Percentiles rank a stretch among this genome's conserved stretches.
These are phyloP conservation scores for Lepidochitona cinerea DNA, from an alignment of 2,888 invertebrate genomes.

Conservation along the genomic window DNA sequence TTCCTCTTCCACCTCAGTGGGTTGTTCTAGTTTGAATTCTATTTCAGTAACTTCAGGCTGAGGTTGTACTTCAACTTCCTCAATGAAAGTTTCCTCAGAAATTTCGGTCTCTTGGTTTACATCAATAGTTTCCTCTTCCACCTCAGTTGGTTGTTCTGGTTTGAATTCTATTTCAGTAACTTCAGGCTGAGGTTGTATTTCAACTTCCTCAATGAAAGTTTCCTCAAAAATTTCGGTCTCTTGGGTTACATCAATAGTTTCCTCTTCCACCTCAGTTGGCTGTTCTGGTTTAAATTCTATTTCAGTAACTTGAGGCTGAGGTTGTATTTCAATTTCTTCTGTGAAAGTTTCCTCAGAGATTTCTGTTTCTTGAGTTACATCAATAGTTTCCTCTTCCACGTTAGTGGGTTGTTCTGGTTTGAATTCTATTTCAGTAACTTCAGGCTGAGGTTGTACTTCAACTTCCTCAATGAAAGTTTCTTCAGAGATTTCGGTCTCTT, in stretches of 20 bases:
- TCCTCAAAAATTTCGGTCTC: not conserved
- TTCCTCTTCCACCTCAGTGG: not conserved
- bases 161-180: not conserved
- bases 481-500: too few relatives aligned
- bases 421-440: too few relatives aligned
- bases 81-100: conserved; percentile 11
- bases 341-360: conserved; percentile 9
- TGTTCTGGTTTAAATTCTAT: conserved; percentile 16
- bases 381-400: too few relatives aligned
- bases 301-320: conserved; percentile 15
- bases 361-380: too few relatives aligned
- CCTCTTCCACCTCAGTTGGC: conserved; percentile 8
- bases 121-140: not conserved
- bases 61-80: conserved; percentile 14
- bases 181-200: not conserved
- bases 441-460: too few relatives aligned
- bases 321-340: conserved; percentile 16
- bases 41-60: conserved; percentile 3
- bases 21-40: not conserved
- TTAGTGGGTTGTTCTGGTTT: too few relatives aligned
- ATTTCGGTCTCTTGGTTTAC: not conserved
- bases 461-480: too few relatives aligned
- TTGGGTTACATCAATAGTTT: conserved; percentile 1
- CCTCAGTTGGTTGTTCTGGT: conserved; percentile 9
- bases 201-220: conserved; percentile 15